Base-by-base conservation (phyloP, 92 coral and sea anemone genomes). In the Metridium senile region DNA sequence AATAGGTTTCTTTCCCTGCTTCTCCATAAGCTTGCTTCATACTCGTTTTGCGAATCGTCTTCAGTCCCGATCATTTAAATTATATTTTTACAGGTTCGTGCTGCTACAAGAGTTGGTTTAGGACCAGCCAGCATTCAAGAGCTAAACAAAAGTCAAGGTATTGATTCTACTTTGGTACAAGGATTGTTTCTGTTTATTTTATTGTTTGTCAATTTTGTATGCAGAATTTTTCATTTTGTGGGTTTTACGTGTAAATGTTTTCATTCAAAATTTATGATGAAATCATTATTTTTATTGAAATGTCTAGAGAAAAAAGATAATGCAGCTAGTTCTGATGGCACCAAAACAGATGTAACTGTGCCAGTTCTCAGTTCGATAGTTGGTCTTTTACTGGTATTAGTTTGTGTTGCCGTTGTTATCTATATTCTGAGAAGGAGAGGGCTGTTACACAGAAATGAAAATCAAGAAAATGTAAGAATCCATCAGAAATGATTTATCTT, bases 71-170 rank as follows among this genome's bases (percentile, higher is more conserved):
- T 25, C 6, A 62, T 4, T 29, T 1, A 6, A 19, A 27, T 19
- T 30, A 28, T 65, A 17, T 33, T 16, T 54, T 13, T 54, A 9
- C 26, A 74, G 80, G 80, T 74, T 20, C 52, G 69, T 21, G 80
- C 80, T 19, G 52, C 70, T 11, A 57, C 80, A 33, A n/a, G 19
- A 20, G 33, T 58, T n/a, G 80, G 80, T 45, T 57, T 74, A 13
- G 80, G 80, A 20, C 70, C 54, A 2, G 26, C 70, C 26, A 45
- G 35, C n/a, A 62, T 18, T 20, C 33, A 58, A 56, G 45, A 54
- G 25, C 2, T 54, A 16, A 66, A 34, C 21, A 28, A 1, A 39
- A 28, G 3, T 33, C n/a, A 30, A 19, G 71, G 25, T 30, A 66
- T 9, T 32, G n/a, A n/a, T n/a, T n/a, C n/a, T n/a, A n/a, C n/a